Evolutionary conservation across 2,113 vertebrate species (phyloP).

Genomic region (Rhegmatorhina hoffmannsi): DNA sequence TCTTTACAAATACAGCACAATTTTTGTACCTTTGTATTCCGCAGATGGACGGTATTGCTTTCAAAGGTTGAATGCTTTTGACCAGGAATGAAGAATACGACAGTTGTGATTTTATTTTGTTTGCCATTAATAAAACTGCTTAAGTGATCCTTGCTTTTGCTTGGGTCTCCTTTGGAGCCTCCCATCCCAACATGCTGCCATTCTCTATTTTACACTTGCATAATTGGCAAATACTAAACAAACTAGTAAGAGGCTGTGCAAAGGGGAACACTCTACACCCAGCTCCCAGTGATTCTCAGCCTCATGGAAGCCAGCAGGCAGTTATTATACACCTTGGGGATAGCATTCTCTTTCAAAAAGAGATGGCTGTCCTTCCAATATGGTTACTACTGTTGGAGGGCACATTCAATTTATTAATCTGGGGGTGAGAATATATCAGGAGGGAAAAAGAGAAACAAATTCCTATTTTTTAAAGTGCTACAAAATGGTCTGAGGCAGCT

Average conservation of each 20-base stretch:
- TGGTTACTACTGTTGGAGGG: background rate
- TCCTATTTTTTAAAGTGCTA: background rate
- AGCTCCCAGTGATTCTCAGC: background rate
- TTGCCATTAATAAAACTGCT: background rate
- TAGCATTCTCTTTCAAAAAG: background rate
- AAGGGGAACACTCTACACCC: background rate
- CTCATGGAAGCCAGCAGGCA: background rate
- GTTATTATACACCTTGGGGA: background rate
- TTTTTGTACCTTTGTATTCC: background rate
- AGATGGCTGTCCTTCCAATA: background rate
- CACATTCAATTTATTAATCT: slow-evolving; percentile 3
- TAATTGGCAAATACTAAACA: background rate
- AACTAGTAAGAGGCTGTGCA: background rate
- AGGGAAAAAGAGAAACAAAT: background rate
- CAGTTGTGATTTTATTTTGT: background rate
- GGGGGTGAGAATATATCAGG: background rate
- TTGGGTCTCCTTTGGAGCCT: background rate
- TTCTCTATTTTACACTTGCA: background rate
- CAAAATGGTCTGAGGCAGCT: background rate
- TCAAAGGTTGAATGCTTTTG: background rate
- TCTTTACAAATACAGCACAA: background rate
- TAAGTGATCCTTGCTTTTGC: background rate
- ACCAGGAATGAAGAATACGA: background rate
- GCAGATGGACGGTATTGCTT: background rate
- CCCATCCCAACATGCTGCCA: background rate